Conservation (phyloP, 2,797 vertebrate genomes). For the Hydrocynus forskahlii region DNA sequence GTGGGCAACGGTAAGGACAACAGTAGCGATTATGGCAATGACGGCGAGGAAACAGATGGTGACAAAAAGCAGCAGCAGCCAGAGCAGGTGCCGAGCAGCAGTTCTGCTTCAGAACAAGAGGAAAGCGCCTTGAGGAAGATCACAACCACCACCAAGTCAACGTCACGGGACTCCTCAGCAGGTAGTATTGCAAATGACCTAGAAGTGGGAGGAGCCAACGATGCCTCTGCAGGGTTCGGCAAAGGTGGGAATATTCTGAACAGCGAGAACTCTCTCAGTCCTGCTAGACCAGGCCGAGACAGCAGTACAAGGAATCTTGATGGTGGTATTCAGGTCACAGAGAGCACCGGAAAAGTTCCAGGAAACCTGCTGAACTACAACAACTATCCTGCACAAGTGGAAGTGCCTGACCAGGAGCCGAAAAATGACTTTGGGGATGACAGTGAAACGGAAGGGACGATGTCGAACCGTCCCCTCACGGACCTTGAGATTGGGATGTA, state of each 20-base stretch:
- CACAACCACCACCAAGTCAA: constrained; percentile 80
- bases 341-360: constrained; percentile 75
- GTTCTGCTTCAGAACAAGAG: constrained; percentile 75
- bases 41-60: constrained; percentile 64
- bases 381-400: constrained; percentile 82
- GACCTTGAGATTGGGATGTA: constrained; percentile 97
- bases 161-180: constrained; percentile 69
- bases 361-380: constrained; percentile 82
- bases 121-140: constrained; percentile 75
- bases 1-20: constrained; percentile 56
- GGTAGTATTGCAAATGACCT: constrained; percentile 73
- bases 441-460: constrained; percentile 66
- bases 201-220: constrained; percentile 65
- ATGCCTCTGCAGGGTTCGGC: constrained; percentile 58
- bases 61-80: constrained; percentile 64
- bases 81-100: constrained; percentile 60
- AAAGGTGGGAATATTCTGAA: constrained; percentile 46
- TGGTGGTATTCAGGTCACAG: constrained; percentile 64
- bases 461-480: constrained; percentile 80
- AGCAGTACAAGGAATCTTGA: constrained; percentile 65
- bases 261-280: constrained; percentile 57
- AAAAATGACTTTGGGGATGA: constrained; percentile 52
- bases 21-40: constrained; percentile 67
- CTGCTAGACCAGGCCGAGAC: constrained; percentile 62
- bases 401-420: constrained; percentile 67